Conservation (phyloP, 2,113 vertebrate species). For the Eolophus roseicapilla region DNA sequence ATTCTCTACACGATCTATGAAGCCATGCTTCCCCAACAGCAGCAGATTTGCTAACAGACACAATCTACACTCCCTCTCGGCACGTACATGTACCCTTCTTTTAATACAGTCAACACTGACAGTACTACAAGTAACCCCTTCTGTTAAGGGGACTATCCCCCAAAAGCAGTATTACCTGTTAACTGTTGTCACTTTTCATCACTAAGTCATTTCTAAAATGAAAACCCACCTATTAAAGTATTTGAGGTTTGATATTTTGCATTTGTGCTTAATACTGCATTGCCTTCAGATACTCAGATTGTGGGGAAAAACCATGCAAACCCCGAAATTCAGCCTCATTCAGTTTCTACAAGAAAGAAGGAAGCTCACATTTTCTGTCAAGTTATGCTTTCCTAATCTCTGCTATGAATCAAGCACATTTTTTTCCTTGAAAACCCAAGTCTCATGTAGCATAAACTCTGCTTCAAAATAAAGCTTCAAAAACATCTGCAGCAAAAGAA, state of each 20-base stretch:
- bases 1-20: neutral
- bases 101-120: neutral
- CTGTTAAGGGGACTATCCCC: neutral
- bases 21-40: neutral
- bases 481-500: neutral
- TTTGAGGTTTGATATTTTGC: neutral
- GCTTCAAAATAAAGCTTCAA: neutral
- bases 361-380: neutral
- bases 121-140: neutral
- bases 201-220: neutral
- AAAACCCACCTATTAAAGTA: neutral
- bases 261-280: neutral
- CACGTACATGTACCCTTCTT: accelerated
- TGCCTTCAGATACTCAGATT: neutral
- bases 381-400: neutral
- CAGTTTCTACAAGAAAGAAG: neutral
- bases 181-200: neutral
- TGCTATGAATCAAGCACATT: neutral
- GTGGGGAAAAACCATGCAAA: neutral
- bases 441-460: neutral
- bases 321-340: neutral
- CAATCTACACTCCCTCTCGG: neutral
- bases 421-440: neutral
- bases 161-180: neutral
- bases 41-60: neutral